phyloP scores from a whole-genome alignment of 1,140 invertebrate genomes.

The Muscidifurax raptorellus region DNA sequence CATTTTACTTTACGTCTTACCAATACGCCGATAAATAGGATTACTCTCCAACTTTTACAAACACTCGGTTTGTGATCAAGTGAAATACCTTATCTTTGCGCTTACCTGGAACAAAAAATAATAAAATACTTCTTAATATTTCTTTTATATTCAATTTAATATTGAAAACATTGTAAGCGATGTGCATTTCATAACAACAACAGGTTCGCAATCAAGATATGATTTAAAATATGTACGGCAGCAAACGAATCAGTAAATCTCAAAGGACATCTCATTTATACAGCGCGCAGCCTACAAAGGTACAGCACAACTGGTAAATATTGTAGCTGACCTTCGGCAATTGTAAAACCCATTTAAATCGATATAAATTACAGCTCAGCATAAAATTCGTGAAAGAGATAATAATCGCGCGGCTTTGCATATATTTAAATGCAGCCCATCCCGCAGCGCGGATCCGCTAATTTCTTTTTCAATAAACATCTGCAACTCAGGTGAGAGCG shows the following conservation, averaged over 20 bases:
- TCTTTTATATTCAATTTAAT: too few species aligned
- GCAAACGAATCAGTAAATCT: neutral
- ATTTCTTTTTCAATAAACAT: conserved; percentile 1
- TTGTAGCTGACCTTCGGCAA: neutral
- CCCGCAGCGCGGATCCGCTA: neutral
- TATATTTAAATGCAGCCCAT: neutral
- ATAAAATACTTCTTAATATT: neutral
- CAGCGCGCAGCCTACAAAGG: neutral
- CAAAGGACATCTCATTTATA: neutral
- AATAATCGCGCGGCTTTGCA: neutral
- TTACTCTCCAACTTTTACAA: too few species aligned
- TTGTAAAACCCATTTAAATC: neutral
- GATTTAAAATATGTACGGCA: neutral
- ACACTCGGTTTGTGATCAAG: too few species aligned
- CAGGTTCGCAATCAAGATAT: neutral
- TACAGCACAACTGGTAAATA: neutral
- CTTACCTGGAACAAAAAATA: conserved; percentile 15
- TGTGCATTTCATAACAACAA: neutral
- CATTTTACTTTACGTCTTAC: too few species aligned
- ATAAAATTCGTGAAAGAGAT: neutral
- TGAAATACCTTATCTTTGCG: too few species aligned
- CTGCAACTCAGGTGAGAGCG: neutral
- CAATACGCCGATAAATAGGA: too few species aligned
- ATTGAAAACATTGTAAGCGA: too few species aligned
- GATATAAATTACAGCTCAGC: neutral